Evolutionary conservation across 2,797 vertebrate genomes (phyloP).

Genomic region (Sebastolobus altivelis): DNA sequence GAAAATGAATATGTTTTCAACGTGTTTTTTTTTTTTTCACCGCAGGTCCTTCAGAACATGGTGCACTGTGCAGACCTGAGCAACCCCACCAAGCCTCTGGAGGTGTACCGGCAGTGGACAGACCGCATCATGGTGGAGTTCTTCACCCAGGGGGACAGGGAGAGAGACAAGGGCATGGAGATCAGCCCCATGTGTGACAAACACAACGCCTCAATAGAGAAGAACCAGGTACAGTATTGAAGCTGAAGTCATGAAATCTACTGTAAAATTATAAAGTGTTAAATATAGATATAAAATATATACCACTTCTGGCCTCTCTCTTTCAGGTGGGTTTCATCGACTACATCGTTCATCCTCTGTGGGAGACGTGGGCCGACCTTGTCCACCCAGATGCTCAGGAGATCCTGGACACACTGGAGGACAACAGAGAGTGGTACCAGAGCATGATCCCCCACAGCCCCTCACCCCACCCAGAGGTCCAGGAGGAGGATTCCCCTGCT

Average conservation of each 20-base stretch:
- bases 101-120: constrained; percentile 93
- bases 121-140: constrained; percentile 95
- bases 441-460: constrained; percentile 94
- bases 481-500: constrained; percentile 41
- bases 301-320: not conserved
- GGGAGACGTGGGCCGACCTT: constrained; percentile 95
- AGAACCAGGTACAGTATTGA: constrained; percentile 88
- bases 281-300: not conserved
- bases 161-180: constrained; percentile 93
- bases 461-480: constrained; percentile 74
- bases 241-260: not conserved
- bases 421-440: constrained; percentile 96
- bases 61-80: constrained; percentile 95
- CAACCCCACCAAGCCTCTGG: constrained; percentile 93
- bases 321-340: constrained; percentile 94
- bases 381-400: constrained; percentile 95
- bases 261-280: not conserved
- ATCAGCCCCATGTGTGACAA: constrained; percentile 97
- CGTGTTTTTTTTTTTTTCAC: not conserved
- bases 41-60: constrained; percentile 94
- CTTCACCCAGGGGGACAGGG: constrained; percentile 92
- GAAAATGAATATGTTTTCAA: not conserved
- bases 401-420: constrained; percentile 93
- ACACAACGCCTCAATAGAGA: constrained; percentile 93
- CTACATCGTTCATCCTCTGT: constrained; percentile 94